These are phyloP conservation scores for Galaxias olidus DNA, from an alignment of 2,797 vertebrate species.

Conservation along the genomic window DNA sequence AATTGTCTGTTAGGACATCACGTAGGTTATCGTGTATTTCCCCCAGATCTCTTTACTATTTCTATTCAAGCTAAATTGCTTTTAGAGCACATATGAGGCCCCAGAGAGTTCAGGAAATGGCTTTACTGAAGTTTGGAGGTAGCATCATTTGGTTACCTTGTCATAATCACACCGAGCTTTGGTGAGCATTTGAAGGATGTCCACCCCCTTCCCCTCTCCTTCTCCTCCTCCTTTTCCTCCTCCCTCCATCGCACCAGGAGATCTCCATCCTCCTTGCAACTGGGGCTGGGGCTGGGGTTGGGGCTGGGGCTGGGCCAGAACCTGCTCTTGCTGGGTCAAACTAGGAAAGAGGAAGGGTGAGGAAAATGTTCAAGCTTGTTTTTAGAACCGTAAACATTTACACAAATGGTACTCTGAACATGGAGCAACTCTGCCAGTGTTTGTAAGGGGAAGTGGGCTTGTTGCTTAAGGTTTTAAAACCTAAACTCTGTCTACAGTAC, in stretches of 20 bases:
- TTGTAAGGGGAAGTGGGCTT: too few species aligned
- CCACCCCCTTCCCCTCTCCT: conserved; percentile 80
- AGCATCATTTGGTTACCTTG: conserved; percentile 75
- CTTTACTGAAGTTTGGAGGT: neutral
- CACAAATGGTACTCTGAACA: too few species aligned
- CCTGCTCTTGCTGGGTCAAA: conserved; percentile 88
- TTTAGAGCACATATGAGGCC: too few species aligned
- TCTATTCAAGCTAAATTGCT: too few species aligned
- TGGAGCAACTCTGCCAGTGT: too few species aligned
- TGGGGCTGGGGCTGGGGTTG: conserved; percentile 72
- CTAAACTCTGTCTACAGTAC: too few species aligned
- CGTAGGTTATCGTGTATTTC: too few species aligned
- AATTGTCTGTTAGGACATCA: too few species aligned
- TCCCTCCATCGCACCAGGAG: conserved; percentile 59
- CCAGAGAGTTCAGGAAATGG: neutral
- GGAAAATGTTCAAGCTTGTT: neutral
- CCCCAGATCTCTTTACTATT: too few species aligned
- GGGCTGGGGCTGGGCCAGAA: conserved; percentile 87
- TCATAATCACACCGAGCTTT: conserved; percentile 91
- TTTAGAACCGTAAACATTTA: too few species aligned
- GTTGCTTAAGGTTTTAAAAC: too few species aligned
- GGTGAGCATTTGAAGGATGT: conserved; percentile 92
- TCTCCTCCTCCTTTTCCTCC: conserved; percentile 16
- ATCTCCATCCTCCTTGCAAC: conserved; percentile 73
- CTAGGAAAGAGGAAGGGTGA: conserved; percentile 55